These are phyloP conservation scores for Myzus persicae DNA, from an alignment of 1,140 invertebrate species.

Conservation along the genomic window DNA sequence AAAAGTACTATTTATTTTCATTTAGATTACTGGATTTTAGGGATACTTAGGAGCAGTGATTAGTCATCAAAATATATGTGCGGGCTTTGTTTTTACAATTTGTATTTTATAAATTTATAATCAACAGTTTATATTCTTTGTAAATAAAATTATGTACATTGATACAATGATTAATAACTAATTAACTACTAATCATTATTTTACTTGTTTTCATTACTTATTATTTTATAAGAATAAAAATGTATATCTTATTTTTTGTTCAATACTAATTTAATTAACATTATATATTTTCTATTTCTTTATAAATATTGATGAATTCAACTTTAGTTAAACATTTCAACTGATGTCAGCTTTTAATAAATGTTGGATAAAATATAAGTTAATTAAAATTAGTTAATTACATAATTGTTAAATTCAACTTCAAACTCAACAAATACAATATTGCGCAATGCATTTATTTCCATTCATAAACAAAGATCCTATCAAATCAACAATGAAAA, in stretches of 20 bases:
- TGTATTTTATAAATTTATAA: conserved; percentile 9
- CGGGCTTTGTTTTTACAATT: background rate
- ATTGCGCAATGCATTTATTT: background rate
- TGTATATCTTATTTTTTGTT: conserved; percentile 11
- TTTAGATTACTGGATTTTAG: conserved; percentile 8
- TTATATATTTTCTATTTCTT: background rate
- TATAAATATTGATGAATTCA: background rate
- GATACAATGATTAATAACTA: conserved; percentile 20
- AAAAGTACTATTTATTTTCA: conserved; percentile 23
- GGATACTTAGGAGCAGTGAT: background rate
- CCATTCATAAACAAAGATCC: background rate
- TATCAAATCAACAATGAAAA: background rate
- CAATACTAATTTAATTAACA: conserved; percentile 19
- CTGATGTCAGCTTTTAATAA: background rate
- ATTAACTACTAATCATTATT: conserved; percentile 19
- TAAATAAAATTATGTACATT: conserved; percentile 52
- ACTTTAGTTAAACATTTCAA: background rate
- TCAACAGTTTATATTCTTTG: background rate
- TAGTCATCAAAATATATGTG: background rate
- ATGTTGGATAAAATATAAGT: background rate
- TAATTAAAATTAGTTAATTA: background rate
- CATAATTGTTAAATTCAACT: background rate
- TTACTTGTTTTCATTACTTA: conserved; percentile 34
- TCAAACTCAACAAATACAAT: background rate
- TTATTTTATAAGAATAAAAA: background rate